Conservation (phyloP, 2,888 invertebrate species). For the Noctua janthina region DNA sequence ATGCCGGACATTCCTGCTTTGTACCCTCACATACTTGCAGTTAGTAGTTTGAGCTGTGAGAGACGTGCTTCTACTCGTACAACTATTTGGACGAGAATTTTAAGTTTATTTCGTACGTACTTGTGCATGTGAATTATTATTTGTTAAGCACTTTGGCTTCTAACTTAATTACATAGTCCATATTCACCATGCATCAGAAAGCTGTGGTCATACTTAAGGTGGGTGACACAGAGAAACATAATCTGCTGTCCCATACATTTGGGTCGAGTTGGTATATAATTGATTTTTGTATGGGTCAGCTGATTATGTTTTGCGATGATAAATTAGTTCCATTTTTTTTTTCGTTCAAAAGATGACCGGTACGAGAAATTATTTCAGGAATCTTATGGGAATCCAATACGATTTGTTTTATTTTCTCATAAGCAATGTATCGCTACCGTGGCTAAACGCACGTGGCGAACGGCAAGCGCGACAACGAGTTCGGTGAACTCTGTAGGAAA, state of each 20-base stretch:
- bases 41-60: slow-evolving; percentile 11
- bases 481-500: too few relatives aligned
- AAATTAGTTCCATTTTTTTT: too few relatives aligned
- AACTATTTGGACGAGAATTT: slow-evolving; percentile 39
- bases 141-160: not conserved
- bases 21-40: slow-evolving; percentile 34
- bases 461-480: too few relatives aligned
- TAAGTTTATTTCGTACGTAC: not conserved
- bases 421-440: too few relatives aligned
- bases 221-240: not conserved
- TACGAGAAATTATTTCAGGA: too few relatives aligned
- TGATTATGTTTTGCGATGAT: too few relatives aligned
- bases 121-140: not conserved
- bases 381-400: too few relatives aligned
- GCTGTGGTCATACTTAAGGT: not conserved
- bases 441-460: too few relatives aligned
- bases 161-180: not conserved
- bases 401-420: too few relatives aligned
- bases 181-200: not conserved
- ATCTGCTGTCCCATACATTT: not conserved
- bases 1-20: slow-evolving; percentile 44
- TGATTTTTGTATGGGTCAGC: not conserved
- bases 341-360: too few relatives aligned
- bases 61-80: slow-evolving; percentile 16
- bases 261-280: not conserved